These are phyloP conservation scores for Lerista edwardsae DNA, from an alignment of 2,797 vertebrate species.

Conservation along the genomic window DNA sequence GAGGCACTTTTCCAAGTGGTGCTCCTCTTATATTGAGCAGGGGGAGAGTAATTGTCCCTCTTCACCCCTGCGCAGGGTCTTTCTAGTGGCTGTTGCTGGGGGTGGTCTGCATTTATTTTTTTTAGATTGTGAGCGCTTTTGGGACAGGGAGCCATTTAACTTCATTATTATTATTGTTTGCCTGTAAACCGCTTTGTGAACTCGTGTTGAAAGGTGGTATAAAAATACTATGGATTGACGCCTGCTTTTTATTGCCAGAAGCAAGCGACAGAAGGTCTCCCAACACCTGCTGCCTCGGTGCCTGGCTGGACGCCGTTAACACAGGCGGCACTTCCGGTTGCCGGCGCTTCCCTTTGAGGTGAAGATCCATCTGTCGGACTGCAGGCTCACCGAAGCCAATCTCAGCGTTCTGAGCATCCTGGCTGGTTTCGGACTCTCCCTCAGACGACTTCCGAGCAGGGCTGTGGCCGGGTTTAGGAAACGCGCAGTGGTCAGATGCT, in stretches of 20 bases:
- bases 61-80: too few relatives aligned
- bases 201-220: too few relatives aligned
- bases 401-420: not conserved
- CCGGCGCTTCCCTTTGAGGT: conserved; percentile 29
- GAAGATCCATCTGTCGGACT: not conserved
- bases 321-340: conserved; percentile 21
- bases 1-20: too few relatives aligned
- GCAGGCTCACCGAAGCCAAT: not conserved
- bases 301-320: not conserved
- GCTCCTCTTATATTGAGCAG: too few relatives aligned
- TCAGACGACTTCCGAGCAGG: not conserved
- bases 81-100: too few relatives aligned
- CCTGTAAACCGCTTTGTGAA: too few relatives aligned
- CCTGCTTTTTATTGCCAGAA: conserved; percentile 16
- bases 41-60: too few relatives aligned
- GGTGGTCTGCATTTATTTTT: too few relatives aligned
- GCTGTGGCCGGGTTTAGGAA: not conserved
- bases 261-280: not conserved
- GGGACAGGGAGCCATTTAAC: too few relatives aligned
- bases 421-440: not conserved
- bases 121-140: too few relatives aligned
- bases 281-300: conserved; percentile 7
- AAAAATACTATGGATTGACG: too few relatives aligned
- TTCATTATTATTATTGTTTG: too few relatives aligned
- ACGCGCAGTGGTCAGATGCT: not conserved